Base-by-base conservation (phyloP, 2,888 invertebrate genomes). In the Drosophila maculinotata region DNA sequence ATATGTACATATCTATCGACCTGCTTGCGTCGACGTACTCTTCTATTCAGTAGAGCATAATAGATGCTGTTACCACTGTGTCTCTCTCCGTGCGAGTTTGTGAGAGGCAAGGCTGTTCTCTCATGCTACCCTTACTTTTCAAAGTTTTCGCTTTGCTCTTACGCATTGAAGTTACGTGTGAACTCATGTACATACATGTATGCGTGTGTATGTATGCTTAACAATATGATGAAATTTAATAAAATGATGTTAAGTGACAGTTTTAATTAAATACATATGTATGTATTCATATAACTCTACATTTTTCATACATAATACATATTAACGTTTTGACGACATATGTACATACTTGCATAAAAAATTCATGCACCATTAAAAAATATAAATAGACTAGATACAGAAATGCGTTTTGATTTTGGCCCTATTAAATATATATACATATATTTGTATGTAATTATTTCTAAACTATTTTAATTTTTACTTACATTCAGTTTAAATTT, bases 1-100 rank as follows among this genome's bases (percentile, higher is more conserved):
- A 10, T 12, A 33, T 31, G 44, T 8, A 42, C 33, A 35, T 53
- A 9, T 54, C 45, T 54, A 54, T 70, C 54, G 49, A 56, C 68
- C 64, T 49, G 56, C 56, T 26, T 63, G 53, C 44, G 48, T 44
- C 31, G 35, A 33, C 38, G 28, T 60, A 39, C 30, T 49, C 25
- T 39, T 30, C 23, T 66, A 47, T 47, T 56, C 15, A 36, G 38
- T 35, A 35, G 4, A 53, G 28, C 39, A 51, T 51, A 38, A 25
- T 64, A 39, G 48, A 47, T 63, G 70, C 66, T 65, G 31, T 36
- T 63, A 44, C 28, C 47, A 69, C 17, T 38, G 15, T 54, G 25
- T 38, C 30, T 36, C 48, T 60, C 31, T 49, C 31, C 15, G 33
- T 15, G 23, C 62, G 31, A 30, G 48, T 3, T 39, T 12, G 9